A percentile compares a stretch with the other conserved stretches of the same genome.
phyloP scores from a whole-genome alignment of 2,888 invertebrate genomes.

The Papilio elwesi region DNA sequence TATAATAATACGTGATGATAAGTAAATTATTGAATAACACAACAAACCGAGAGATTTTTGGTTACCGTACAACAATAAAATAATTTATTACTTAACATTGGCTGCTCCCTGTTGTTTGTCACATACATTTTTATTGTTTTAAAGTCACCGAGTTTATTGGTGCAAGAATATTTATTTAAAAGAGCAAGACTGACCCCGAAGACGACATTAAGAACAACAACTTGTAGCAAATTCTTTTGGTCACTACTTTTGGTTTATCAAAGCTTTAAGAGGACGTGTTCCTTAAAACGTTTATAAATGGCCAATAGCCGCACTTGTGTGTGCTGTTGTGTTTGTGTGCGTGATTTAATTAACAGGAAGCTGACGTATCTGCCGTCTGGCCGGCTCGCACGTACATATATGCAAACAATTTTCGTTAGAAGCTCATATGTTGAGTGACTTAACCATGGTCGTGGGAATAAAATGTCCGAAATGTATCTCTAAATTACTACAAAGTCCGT shows the following conservation, averaged over 20 bases:
- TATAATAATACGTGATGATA: background rate
- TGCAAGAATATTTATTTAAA: too few species aligned
- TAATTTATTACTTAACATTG: too few species aligned
- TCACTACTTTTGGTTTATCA: conserved; percentile 2
- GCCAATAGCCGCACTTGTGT: background rate
- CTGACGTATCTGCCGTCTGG: conserved; percentile 36
- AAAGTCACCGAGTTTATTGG: too few species aligned
- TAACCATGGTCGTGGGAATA: conserved; percentile 35
- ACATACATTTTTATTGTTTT: too few species aligned
- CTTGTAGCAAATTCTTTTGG: background rate
- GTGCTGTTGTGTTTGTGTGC: conserved; percentile 9
- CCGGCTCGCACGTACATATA: conserved; percentile 10
- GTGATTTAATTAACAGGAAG: conserved; percentile 38
- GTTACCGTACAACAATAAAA: too few species aligned
- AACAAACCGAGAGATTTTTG: too few species aligned
- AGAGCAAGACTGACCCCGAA: too few species aligned
- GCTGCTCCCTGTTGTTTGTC: too few species aligned
- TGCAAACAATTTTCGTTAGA: conserved; percentile 38
- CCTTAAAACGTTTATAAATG: conserved; percentile 9
- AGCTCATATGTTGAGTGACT: conserved; percentile 29
- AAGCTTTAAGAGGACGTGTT: background rate
- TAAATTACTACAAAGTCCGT: background rate
- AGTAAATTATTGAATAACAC: too few species aligned
- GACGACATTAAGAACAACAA: too few species aligned
- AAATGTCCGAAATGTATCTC: conserved; percentile 15